Percentiles rank a stretch among this genome's conserved stretches.
Evolutionary conservation across 2,113 vertebrate genomes (phyloP).

Genomic region (Pantherophis guttatus): DNA sequence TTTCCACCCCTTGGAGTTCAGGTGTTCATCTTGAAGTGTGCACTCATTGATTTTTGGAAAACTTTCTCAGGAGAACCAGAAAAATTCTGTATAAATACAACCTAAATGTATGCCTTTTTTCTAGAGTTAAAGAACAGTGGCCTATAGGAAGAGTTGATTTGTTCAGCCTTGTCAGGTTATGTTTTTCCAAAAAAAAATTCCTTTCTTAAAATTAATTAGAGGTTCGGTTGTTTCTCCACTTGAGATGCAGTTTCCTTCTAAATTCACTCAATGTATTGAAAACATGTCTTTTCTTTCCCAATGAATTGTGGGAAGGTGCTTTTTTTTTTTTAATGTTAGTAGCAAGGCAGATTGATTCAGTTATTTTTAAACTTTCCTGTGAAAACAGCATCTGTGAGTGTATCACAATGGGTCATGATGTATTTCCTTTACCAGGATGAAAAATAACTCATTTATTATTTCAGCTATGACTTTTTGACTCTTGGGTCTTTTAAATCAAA

Average conservation of each 20-base stretch:
- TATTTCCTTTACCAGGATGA: constrained; percentile 93
- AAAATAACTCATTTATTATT: constrained; percentile 96
- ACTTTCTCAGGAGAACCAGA: neutral
- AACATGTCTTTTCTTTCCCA: constrained; percentile 61
- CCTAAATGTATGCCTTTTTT: constrained; percentile 12
- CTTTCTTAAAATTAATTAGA: constrained; percentile 56
- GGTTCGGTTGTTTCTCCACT: constrained; percentile 53
- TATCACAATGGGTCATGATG: constrained; percentile 95
- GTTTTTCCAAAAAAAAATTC: constrained; percentile 50
- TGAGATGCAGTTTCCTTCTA: constrained; percentile 62
- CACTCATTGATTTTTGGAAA: neutral
- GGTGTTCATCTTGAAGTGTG: neutral
- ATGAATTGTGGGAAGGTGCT: constrained; percentile 65
- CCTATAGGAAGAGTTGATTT: constrained; percentile 43
- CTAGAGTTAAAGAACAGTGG: constrained; percentile 39
- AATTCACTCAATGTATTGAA: constrained; percentile 49
- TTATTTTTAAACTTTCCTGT: constrained; percentile 99
- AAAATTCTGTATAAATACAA: neutral
- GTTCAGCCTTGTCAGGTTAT: constrained; percentile 56
- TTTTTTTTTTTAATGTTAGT: constrained; percentile 69
- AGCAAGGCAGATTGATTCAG: constrained; percentile 71
- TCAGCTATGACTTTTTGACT: constrained; percentile 85
- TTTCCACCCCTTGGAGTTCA: neutral
- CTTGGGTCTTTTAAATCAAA: constrained; percentile 70
- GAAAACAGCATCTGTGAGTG: constrained; percentile 77